phyloP scores from a whole-genome alignment of 2,113 vertebrate species.

The Empidonax alnorum region DNA sequence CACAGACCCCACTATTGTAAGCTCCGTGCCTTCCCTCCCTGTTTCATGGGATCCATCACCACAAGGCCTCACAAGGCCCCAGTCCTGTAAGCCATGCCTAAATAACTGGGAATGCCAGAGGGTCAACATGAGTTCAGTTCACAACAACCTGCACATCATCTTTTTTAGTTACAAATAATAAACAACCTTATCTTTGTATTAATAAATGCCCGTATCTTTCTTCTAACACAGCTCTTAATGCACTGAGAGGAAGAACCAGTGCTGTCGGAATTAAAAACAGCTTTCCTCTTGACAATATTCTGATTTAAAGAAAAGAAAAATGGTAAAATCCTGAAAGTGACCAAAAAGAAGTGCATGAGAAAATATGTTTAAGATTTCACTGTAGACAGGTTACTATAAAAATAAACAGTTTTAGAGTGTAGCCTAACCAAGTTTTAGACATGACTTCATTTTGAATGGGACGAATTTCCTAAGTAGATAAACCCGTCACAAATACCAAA shows the following conservation, averaged over 20 bases:
- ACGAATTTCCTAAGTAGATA: neutral
- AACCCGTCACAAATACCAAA: neutral
- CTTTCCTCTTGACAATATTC: neutral
- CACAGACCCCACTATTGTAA: neutral
- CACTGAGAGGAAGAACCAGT: neutral
- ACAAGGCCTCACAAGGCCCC: neutral
- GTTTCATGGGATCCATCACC: neutral
- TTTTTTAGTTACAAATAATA: neutral
- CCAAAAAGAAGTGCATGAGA: neutral
- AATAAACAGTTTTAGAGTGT: neutral
- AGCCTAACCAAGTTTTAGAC: neutral
- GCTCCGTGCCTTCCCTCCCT: neutral
- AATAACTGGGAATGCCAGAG: neutral
- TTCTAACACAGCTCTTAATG: neutral
- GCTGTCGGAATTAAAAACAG: neutral
- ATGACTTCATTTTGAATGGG: neutral
- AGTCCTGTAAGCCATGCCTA: fast-evolving
- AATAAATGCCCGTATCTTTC: neutral
- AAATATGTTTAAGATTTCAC: neutral
- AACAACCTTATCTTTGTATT: neutral
- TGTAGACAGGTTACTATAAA: neutral
- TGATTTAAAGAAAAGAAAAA: neutral
- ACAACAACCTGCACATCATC: neutral
- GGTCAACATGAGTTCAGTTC: neutral
- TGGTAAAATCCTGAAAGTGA: neutral